Conservation (phyloP, 2,888 invertebrate species). For the Atherix ibis region DNA sequence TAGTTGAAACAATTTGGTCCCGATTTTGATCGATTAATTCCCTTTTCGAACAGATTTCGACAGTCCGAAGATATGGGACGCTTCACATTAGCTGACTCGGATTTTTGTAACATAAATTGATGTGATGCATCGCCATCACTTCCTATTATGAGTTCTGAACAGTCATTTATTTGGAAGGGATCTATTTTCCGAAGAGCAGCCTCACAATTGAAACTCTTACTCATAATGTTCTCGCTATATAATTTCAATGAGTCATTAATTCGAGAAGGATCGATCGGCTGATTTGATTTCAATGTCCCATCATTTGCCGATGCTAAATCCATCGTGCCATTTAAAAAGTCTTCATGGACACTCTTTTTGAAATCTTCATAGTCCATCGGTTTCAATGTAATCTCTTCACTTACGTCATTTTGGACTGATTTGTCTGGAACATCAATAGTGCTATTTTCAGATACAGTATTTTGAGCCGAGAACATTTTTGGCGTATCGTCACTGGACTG, state of each 20-base stretch:
- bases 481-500: slow-evolving; percentile 29
- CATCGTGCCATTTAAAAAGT: slow-evolving; percentile 31
- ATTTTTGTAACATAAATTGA: slow-evolving; percentile 27
- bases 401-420: slow-evolving; percentile 13
- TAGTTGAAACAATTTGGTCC: slow-evolving; percentile 31
- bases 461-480: slow-evolving; percentile 17
- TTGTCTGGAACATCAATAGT: not conserved
- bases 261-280: slow-evolving; percentile 35
- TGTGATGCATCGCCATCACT: not conserved
- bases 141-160: slow-evolving; percentile 20
- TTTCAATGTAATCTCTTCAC: slow-evolving; percentile 24
- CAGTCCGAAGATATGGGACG: slow-evolving; percentile 16
- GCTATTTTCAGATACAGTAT: not conserved
- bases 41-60: slow-evolving; percentile 24
- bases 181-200: slow-evolving; percentile 28
- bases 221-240: slow-evolving; percentile 32
- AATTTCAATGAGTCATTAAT: slow-evolving; percentile 34
- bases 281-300: slow-evolving; percentile 31
- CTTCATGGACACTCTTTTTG: slow-evolving; percentile 30
- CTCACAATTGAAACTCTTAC: slow-evolving; percentile 33
- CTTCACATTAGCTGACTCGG: slow-evolving; percentile 24
- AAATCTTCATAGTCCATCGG: slow-evolving; percentile 33
- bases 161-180: slow-evolving; percentile 26
- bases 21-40: slow-evolving; percentile 33
- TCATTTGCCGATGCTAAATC: slow-evolving; percentile 25